Evolutionary conservation across 1,140 invertebrate species (phyloP).

Genomic region (Drusus annulatus): DNA sequence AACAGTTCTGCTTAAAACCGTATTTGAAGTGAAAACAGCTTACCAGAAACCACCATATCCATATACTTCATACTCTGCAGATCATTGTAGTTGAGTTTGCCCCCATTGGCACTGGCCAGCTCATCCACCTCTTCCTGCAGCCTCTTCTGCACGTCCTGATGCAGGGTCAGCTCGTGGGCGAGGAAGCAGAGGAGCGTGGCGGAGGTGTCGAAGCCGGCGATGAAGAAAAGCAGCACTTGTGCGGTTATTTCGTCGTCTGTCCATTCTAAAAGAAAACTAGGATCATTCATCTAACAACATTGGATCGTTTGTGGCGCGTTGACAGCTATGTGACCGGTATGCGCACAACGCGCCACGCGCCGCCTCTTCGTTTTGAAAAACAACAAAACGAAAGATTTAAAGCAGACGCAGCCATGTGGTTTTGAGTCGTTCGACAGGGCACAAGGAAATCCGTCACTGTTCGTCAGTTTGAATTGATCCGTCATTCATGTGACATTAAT

Average conservation of each 20-base stretch:
- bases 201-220: constrained; percentile 70
- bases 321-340: too few species aligned
- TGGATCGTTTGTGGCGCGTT: too few species aligned
- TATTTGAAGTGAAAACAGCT: neutral
- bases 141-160: constrained; percentile 72
- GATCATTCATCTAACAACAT: too few species aligned
- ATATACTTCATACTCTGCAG: constrained; percentile 67
- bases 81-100: constrained; percentile 64
- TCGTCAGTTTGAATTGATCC: too few species aligned
- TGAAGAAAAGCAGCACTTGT: constrained; percentile 70
- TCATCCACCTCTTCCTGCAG: constrained; percentile 72
- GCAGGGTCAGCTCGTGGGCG: constrained; percentile 70
- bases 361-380: too few species aligned
- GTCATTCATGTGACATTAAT: too few species aligned
- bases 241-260: constrained; percentile 63
- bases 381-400: too few species aligned
- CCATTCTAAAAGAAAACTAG: constrained; percentile 61
- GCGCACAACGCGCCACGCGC: too few species aligned
- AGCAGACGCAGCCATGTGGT: too few species aligned
- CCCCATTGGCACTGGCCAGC: constrained; percentile 62
- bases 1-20: too few species aligned
- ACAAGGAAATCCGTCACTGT: too few species aligned
- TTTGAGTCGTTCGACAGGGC: too few species aligned
- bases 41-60: constrained; percentile 67
- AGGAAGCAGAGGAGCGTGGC: constrained; percentile 62